Evolutionary conservation across 2,113 vertebrate species (phyloP), one percentile per base, ranked within the genome.

Genomic region (Rana temporaria): DNA sequence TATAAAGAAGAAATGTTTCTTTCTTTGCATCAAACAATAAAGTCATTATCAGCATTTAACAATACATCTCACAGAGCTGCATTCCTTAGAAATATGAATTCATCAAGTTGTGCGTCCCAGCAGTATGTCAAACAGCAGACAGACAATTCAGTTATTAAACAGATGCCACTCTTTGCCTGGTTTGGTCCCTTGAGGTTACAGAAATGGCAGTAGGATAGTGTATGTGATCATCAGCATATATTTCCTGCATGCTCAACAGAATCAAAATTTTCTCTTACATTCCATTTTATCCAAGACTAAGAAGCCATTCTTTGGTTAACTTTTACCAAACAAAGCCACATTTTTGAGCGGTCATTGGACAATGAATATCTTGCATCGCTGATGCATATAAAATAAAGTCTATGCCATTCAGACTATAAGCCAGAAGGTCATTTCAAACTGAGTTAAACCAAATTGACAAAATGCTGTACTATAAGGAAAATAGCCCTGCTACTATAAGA

Each of bases 11-110:
- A 93, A 92, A 87, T 85, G 74, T 63, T 84, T 81, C 88, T 91
- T 92, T 91, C 88, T 92, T 86, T 87, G 80, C 84, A 84, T 83
- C 86, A 88, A 89, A 91, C 90, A 92, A 93, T 88, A 88, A 88
- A 86, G 88, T 86, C 87, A 89, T 90, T 92, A 90, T 94, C 90
- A 87, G 87, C 85, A 86, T 84, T 65, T 88, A 89, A 88, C 87
- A 90, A 88, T 91, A 81, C 85, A 74, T 84, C 87, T 90, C 85
- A 88, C 90, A 90, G 86, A 90, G 82, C 81, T 79, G 68, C 79
- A 75, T 87, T 90, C 92, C 90, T 91, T 89, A 90, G 89, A 90
- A 90, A 87, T 90, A 91, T 88, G 89, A 87, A 90, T 95, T 92
- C 89, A 90, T 87, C 81, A 86, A 85, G 60, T 79, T 86, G 73